Evolutionary conservation across 2,797 vertebrate genomes (phyloP).

Genomic region (Morus bassanus): DNA sequence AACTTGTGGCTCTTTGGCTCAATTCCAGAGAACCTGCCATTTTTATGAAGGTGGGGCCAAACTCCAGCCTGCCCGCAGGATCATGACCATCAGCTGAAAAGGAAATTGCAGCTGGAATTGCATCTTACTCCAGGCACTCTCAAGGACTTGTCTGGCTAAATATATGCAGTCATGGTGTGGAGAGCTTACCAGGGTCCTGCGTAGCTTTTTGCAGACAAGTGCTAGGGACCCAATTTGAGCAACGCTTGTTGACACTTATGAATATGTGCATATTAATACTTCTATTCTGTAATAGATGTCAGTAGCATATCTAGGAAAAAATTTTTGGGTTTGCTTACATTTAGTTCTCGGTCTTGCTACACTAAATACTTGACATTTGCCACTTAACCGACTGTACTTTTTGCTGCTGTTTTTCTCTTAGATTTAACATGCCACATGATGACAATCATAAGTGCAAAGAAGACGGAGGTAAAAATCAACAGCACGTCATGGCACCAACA

Average conservation of each 20-base stretch:
- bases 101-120: not conserved
- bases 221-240: not conserved
- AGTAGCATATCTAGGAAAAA: not conserved
- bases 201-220: not conserved
- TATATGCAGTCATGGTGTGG: not conserved
- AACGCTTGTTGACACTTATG: not conserved
- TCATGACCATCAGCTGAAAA: rapidly evolving
- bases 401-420: conserved; percentile 43
- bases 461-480: conserved; percentile 92
- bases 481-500: conserved; percentile 97
- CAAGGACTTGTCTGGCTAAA: not conserved
- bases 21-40: not conserved
- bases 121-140: not conserved
- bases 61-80: not conserved
- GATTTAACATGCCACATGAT: conserved; percentile 99
- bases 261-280: not conserved
- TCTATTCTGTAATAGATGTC: not conserved
- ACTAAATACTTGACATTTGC: not conserved
- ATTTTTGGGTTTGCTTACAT: not conserved
- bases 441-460: conserved; percentile 98
- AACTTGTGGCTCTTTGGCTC: not conserved
- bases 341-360: not conserved
- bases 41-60: not conserved
- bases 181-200: not conserved
- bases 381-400: not conserved